Evolutionary conservation across 2,888 invertebrate genomes (phyloP).

Genomic region (Eremobia ochroleuca): DNA sequence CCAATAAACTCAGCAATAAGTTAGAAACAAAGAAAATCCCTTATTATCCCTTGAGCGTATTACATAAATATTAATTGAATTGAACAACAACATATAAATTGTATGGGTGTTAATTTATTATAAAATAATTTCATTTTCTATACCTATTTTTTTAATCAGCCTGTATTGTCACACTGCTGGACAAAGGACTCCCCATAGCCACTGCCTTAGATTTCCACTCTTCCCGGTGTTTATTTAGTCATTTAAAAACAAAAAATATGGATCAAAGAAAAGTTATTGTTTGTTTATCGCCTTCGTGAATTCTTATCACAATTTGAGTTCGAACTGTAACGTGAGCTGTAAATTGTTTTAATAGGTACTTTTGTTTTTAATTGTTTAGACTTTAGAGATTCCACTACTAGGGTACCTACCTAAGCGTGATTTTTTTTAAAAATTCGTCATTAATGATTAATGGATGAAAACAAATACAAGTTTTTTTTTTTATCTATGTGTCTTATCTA

Average conservation of each 20-base stretch:
- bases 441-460: neutral
- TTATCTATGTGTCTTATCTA: too few relatives aligned
- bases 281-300: slow-evolving; percentile 20
- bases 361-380: neutral
- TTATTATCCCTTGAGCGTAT: too few relatives aligned
- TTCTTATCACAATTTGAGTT: slow-evolving; percentile 35
- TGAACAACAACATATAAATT: neutral
- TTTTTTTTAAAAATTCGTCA: neutral
- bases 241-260: neutral
- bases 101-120: neutral
- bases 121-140: neutral
- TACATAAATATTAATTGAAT: neutral
- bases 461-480: neutral
- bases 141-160: neutral
- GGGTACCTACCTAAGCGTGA: neutral
- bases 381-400: neutral
- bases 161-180: neutral
- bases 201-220: neutral
- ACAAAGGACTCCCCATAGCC: neutral
- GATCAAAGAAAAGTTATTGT: neutral
- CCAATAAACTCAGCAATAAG: neutral
- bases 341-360: slow-evolving; percentile 4
- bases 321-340: slow-evolving; percentile 12
- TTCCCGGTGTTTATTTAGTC: neutral
- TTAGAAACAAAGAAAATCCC: neutral